These are phyloP conservation scores for Trachemys scripta DNA, from an alignment of 2,113 vertebrate species.

Conservation along the genomic window DNA sequence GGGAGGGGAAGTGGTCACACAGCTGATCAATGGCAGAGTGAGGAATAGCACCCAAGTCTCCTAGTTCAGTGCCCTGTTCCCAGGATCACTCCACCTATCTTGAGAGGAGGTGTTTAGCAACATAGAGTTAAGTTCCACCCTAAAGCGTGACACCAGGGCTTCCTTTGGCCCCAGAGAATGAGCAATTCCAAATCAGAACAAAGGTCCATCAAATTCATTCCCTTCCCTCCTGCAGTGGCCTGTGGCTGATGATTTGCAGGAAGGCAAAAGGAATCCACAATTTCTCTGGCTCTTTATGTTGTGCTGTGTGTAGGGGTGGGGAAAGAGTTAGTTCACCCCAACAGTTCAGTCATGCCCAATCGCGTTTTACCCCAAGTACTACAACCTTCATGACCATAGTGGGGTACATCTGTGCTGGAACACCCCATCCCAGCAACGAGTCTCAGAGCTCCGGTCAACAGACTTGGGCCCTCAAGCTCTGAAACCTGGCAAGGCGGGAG, in stretches of 20 bases:
- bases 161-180: background rate
- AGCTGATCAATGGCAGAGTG: background rate
- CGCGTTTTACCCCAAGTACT: too few species aligned
- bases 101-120: background rate
- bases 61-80: background rate
- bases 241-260: background rate
- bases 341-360: background rate
- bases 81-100: rapidly evolving
- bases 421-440: background rate
- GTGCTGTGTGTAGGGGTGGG: background rate
- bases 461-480: background rate
- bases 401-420: background rate
- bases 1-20: background rate
- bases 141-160: background rate
- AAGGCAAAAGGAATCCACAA: background rate
- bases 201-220: background rate
- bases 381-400: background rate
- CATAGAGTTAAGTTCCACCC: background rate
- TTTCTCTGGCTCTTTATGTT: background rate
- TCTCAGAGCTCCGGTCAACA: background rate
- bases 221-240: background rate
- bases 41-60: background rate
- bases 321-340: background rate
- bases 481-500: background rate
- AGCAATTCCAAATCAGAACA: background rate